Conservation (phyloP, 1,140 invertebrate species). For the Anoplophora glabripennis region DNA sequence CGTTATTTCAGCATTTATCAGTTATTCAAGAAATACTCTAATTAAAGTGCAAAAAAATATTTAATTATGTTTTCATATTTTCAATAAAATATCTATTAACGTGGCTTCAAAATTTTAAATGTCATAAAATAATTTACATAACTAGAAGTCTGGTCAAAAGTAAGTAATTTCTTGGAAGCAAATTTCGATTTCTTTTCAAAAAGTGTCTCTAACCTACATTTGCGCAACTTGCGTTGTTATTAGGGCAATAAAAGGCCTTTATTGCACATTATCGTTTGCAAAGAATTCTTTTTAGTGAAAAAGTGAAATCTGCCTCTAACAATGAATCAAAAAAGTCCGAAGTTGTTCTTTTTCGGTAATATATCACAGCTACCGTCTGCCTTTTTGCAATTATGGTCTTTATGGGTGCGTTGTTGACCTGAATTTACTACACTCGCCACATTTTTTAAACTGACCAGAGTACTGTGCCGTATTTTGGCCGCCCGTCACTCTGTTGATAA, state of each 20-base stretch:
- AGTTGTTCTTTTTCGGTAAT: conserved; percentile 4
- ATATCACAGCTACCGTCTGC: conserved; percentile 16
- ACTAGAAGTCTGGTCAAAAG: no score
- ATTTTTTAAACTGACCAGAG: conserved; percentile 11
- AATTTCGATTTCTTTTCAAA: neutral
- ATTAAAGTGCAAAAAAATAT: no score
- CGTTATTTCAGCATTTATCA: no score
- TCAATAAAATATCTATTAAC: no score
- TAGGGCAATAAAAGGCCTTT: conserved; percentile 19
- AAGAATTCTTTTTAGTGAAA: conserved; percentile 20
- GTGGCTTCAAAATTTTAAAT: no score
- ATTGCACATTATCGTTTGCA: conserved; percentile 16
- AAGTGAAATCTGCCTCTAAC: conserved; percentile 13
- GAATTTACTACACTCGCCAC: conserved; percentile 15
- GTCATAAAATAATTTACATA: no score
- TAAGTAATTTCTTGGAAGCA: no score
- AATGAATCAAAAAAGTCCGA: conserved; percentile 11
- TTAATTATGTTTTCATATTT: no score
- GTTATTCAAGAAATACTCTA: no score
- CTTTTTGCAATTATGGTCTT: conserved; percentile 21
- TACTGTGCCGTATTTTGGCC: neutral
- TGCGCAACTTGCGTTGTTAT: conserved; percentile 8
- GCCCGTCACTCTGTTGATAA: conserved; percentile 4
- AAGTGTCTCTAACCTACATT: conserved; percentile 3
- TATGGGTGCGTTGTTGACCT: conserved; percentile 14